Base-by-base conservation (phyloP, 2,888 invertebrate genomes). In the Agonopterix heracliana region DNA sequence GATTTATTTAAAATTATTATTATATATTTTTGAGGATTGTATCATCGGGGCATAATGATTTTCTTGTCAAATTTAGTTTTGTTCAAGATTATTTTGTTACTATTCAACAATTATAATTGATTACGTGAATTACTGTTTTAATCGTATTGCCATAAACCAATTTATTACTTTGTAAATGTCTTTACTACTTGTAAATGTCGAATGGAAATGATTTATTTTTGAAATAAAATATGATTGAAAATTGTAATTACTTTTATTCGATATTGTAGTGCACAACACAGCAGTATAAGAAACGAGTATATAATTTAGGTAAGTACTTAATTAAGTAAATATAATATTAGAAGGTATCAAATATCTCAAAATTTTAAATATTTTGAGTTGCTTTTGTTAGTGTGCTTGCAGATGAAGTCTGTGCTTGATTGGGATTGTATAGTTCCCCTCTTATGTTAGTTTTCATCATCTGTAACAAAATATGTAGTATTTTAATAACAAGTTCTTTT, bases 371-470 rank as follows among this genome's bases (percentile, higher is more conserved):
- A 14, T 14, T 14, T 14, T 14, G 14, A 14, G 14, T 14, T n/a
- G n/a, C n/a, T n/a, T n/a, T n/a, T n/a, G n/a, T n/a, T n/a, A n/a
- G n/a, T n/a, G n/a, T n/a, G n/a, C n/a, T n/a, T n/a, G n/a, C n/a
- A n/a, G n/a, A n/a, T n/a, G n/a, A 14, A 14, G 1, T 26, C 26
- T 26, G 3, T 17, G 40, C 47, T 43, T 69, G 68, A 35, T 68
- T 77, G 2, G 77, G 77, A 44, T 79, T 82, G 49, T 73, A 50
- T 17, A 87, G 59, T 55, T 87, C 87, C 9, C 86, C 86, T 47
- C 86, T 61, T 46, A 86, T 81, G 36, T 78, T 79, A 0, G 80
- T 85, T 63, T 85, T 86, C 86, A 87, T 86, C 11, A 87, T 56
- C 87, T 87, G 80, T 13, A 67, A 77, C 64, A 55, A 47, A 56